Percentiles rank a stretch among this genome's conserved stretches.
Conservation (phyloP, 2,888 invertebrate species). For the Leptopterna dolabrata region DNA sequence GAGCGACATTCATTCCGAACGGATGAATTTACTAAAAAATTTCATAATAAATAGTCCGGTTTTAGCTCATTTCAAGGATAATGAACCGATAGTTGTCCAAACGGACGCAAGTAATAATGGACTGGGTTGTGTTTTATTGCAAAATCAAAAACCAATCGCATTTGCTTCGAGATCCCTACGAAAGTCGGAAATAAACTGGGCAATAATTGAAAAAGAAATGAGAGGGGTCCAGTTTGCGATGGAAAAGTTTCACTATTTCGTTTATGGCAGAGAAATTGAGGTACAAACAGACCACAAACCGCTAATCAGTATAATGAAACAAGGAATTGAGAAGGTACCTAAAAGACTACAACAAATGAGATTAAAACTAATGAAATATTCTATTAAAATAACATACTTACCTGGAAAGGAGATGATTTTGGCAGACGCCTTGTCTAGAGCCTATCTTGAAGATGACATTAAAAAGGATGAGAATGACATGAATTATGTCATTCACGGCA, state of each 20-base stretch:
- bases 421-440: background rate
- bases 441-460: background rate
- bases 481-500: background rate
- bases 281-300: background rate
- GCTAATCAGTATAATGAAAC: background rate
- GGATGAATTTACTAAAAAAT: no score
- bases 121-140: background rate
- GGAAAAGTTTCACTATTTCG: conserved; percentile 17
- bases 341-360: background rate
- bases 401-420: no score
- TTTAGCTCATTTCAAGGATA: background rate
- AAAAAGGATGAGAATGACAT: background rate
- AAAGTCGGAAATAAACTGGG: background rate
- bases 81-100: background rate
- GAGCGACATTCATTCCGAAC: no score
- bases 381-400: background rate
- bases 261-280: background rate
- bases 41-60: background rate
- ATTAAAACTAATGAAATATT: background rate
- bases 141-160: background rate
- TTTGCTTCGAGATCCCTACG: background rate
- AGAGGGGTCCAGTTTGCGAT: background rate
- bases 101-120: background rate
- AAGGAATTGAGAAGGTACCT: background rate
- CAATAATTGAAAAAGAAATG: conserved; percentile 20